These are phyloP conservation scores for Pteronotus mesoamericanus DNA, from an alignment of 2,797 vertebrate genomes.

Conservation along the genomic window DNA sequence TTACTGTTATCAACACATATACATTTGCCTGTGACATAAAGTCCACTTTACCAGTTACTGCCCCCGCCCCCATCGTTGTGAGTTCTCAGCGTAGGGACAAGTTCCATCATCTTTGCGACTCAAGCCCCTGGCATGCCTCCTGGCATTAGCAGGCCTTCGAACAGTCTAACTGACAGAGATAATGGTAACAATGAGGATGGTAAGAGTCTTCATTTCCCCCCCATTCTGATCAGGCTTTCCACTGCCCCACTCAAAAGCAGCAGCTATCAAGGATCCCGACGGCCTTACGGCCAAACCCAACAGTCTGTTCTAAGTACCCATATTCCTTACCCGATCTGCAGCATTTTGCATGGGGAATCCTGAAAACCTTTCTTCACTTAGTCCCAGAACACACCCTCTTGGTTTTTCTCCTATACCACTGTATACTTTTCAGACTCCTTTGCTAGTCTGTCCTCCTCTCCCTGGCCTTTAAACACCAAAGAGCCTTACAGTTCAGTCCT, in stretches of 20 bases:
- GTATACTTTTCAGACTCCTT: neutral
- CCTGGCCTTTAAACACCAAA: neutral
- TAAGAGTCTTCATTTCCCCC: neutral
- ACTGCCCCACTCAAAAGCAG: neutral
- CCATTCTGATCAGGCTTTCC: neutral
- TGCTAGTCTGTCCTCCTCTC: neutral
- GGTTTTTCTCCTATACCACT: neutral
- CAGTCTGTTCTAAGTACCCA: neutral
- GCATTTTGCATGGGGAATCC: neutral
- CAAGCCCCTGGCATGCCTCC: too few species aligned
- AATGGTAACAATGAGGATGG: neutral
- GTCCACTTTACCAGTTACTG: neutral
- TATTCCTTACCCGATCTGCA: neutral
- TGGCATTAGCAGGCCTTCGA: too few species aligned
- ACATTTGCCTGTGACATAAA: neutral
- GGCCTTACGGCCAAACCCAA: neutral
- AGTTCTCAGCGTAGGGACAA: neutral
- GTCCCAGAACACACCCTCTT: neutral
- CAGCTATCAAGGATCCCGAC: neutral
- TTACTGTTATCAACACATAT: neutral
- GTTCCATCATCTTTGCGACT: too few species aligned
- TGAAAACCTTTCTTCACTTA: neutral
- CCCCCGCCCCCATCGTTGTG: rapidly evolving
- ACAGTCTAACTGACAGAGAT: neutral
- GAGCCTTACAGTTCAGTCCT: neutral